These are phyloP conservation scores for Limenitis arthemis DNA, from an alignment of 2,888 invertebrate species.

Conservation along the genomic window DNA sequence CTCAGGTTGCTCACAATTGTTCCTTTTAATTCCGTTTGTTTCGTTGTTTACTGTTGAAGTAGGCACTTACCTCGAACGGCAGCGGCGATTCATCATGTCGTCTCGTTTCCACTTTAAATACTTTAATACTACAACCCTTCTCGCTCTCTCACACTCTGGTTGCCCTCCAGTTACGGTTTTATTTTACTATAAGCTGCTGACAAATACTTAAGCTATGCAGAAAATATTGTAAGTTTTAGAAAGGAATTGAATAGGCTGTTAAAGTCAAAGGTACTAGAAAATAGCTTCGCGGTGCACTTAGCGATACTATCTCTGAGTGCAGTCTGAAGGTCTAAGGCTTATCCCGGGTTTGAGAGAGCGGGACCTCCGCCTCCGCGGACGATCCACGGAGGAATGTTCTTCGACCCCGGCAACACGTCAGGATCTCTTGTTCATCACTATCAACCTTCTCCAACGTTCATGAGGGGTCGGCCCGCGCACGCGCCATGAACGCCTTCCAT, in stretches of 20 bases:
- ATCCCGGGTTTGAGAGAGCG: constrained; percentile 61
- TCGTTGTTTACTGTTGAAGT: too few species aligned
- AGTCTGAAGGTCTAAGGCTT: constrained; percentile 36
- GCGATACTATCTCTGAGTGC: constrained; percentile 24
- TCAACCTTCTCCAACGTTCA: constrained; percentile 56
- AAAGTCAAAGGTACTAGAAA: constrained; percentile 6
- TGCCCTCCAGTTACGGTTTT: constrained; percentile 25
- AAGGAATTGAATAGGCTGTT: constrained; percentile 2
- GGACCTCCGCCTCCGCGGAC: constrained; percentile 66
- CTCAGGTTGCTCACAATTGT: constrained; percentile 36
- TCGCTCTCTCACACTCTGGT: constrained; percentile 66
- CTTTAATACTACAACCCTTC: constrained; percentile 46
- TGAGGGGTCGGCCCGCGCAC: constrained; percentile 65
- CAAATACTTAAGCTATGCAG: constrained; percentile 5
- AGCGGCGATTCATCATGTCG: constrained; percentile 57
- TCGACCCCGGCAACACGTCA: constrained; percentile 55
- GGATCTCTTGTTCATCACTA: constrained; percentile 57
- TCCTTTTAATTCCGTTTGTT: constrained; percentile 8
- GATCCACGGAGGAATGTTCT: constrained; percentile 65
- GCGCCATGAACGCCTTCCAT: constrained; percentile 43
- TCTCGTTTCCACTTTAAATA: constrained; percentile 69
- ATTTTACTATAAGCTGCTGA: constrained; percentile 9
- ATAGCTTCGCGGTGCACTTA: constrained; percentile 14
- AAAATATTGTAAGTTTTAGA: background rate
- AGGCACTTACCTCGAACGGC: constrained; percentile 64